These are phyloP conservation scores for Epistrophe eligans DNA, from an alignment of 2,888 invertebrate species.

Conservation along the genomic window DNA sequence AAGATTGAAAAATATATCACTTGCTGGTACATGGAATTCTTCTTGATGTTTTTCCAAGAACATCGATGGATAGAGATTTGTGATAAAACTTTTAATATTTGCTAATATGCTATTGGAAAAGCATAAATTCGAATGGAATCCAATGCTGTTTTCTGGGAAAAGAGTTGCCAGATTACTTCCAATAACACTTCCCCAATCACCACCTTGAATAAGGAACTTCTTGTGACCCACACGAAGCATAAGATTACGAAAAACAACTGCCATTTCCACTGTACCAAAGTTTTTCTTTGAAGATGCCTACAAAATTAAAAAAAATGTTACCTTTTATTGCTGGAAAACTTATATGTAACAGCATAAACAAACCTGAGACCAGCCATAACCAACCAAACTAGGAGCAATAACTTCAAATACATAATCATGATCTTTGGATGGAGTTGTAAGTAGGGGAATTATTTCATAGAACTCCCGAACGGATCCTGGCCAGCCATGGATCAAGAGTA, in stretches of 20 bases:
- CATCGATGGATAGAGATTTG: slow-evolving; percentile 85
- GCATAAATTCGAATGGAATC: slow-evolving; percentile 88
- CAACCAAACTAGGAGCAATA: slow-evolving; percentile 88
- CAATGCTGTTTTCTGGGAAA: slow-evolving; percentile 87
- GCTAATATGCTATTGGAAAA: slow-evolving; percentile 79
- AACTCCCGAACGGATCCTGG: slow-evolving; percentile 93
- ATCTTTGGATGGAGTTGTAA: slow-evolving; percentile 85
- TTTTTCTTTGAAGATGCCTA: slow-evolving; percentile 80
- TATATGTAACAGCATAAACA: slow-evolving; percentile 44
- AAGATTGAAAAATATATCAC: slow-evolving; percentile 77
- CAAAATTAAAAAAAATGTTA: not conserved
- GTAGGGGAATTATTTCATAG: slow-evolving; percentile 89
- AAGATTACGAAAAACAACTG: slow-evolving; percentile 87
- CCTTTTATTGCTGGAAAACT: not conserved
- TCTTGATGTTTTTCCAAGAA: slow-evolving; percentile 85
- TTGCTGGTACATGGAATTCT: slow-evolving; percentile 84
- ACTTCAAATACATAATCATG: slow-evolving; percentile 88
- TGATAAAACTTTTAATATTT: slow-evolving; percentile 83
- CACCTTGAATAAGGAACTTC: slow-evolving; percentile 89
- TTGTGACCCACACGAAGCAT: slow-evolving; percentile 88
- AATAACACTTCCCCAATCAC: slow-evolving; percentile 92
- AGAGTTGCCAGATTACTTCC: slow-evolving; percentile 87
- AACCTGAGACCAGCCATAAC: slow-evolving; percentile 89
- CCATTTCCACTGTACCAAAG: slow-evolving; percentile 84
- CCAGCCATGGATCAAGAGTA: slow-evolving; percentile 93